Conservation (phyloP, 2,113 vertebrate genomes). For the Pygoscelis adeliae region DNA sequence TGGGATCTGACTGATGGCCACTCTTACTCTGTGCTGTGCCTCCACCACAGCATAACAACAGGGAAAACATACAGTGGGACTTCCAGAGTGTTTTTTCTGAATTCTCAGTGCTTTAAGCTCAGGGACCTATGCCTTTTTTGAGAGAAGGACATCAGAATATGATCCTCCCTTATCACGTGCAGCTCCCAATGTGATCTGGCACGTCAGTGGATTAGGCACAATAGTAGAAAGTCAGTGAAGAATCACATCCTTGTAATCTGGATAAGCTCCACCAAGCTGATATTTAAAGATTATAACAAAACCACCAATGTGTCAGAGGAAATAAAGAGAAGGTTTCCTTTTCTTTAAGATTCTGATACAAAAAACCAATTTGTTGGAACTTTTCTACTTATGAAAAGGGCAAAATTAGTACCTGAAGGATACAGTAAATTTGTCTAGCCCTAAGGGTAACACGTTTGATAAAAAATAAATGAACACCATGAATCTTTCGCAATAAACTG, state of each 20-base stretch:
- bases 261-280: not conserved
- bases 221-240: not conserved
- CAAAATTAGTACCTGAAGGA: not conserved
- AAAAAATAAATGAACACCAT: constrained; percentile 26
- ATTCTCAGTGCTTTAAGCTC: not conserved
- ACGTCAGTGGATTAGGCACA: not conserved
- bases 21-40: not conserved
- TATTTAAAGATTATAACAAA: not conserved
- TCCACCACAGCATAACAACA: not conserved
- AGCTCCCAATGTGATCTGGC: not conserved
- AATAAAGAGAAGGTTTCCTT: not conserved
- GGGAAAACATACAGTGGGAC: not conserved
- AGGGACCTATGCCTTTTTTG: not conserved
- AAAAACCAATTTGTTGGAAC: not conserved
- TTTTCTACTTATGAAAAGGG: not conserved
- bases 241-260: not conserved
- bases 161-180: not conserved
- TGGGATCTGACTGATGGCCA: not conserved
- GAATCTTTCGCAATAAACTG: constrained; percentile 33
- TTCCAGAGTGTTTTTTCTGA: not conserved
- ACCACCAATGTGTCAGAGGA: not conserved
- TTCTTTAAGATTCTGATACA: not conserved
- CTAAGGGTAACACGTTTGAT: not conserved
- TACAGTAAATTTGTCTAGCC: not conserved
- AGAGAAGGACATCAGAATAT: not conserved